A percentile compares a stretch with the other conserved stretches of the same genome.
phyloP scores from a whole-genome alignment of 2,888 invertebrate species.

The Melanargia galathea region DNA sequence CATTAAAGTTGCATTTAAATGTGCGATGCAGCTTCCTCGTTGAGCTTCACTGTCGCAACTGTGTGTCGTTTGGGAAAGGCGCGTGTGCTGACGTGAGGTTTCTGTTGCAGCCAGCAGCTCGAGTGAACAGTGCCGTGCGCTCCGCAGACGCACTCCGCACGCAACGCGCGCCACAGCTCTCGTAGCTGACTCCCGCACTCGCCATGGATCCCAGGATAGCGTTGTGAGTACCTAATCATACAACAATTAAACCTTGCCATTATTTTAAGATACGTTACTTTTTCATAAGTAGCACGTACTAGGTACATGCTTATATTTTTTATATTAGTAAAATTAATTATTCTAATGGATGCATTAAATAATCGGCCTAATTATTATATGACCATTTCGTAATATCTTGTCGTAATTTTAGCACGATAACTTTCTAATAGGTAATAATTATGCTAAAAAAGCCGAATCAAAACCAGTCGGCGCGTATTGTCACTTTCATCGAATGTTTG shows the following conservation, averaged over 20 bases:
- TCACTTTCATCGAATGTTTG: constrained; percentile 64
- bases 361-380: constrained; percentile 33
- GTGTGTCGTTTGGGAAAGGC: constrained; percentile 77
- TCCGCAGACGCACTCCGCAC: constrained; percentile 47
- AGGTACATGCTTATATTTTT: constrained; percentile 3
- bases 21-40: constrained; percentile 79
- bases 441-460: constrained; percentile 47
- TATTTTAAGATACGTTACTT: background rate
- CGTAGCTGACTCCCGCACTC: constrained; percentile 41
- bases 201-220: constrained; percentile 71
- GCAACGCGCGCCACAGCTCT: constrained; percentile 45
- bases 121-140: constrained; percentile 62
- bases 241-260: background rate
- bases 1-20: constrained; percentile 80
- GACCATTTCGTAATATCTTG: constrained; percentile 39
- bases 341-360: constrained; percentile 27
- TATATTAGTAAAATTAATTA: constrained; percentile 12
- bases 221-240: constrained; percentile 63
- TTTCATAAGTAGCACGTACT: background rate
- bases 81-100: constrained; percentile 75
- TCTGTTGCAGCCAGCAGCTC: constrained; percentile 76
- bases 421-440: constrained; percentile 67
- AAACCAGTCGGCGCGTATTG: constrained; percentile 54
- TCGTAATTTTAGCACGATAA: constrained; percentile 51
- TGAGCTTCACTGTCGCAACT: constrained; percentile 78